phyloP scores from a whole-genome alignment of 2,797 vertebrate species.

The Cheirogaleus major region DNA sequence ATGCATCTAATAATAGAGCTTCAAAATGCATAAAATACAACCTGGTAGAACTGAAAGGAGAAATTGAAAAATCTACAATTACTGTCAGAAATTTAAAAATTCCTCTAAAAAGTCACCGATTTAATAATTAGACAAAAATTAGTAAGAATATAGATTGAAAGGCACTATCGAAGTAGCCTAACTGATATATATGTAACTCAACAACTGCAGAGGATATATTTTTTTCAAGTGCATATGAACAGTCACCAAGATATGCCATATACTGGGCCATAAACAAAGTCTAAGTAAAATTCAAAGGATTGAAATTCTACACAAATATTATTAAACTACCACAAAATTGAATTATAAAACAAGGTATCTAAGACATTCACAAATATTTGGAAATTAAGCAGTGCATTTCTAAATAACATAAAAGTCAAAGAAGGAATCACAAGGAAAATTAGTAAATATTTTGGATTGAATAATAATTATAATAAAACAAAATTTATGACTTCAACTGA shows the following conservation, averaged over 20 bases:
- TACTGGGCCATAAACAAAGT: neutral
- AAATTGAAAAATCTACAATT: neutral
- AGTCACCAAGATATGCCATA: neutral
- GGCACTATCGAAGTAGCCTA: neutral
- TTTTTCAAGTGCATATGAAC: neutral
- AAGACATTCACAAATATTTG: neutral
- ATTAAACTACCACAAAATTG: neutral
- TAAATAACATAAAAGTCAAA: neutral
- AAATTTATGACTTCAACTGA: neutral
- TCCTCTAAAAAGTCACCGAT: neutral
- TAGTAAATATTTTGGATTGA: neutral
- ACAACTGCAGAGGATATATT: neutral
- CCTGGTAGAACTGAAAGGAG: neutral
- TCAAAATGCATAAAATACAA: neutral
- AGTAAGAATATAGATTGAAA: conserved; percentile 2
- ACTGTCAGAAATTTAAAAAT: neutral
- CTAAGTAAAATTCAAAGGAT: neutral
- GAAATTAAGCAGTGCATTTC: neutral
- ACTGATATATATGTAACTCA: neutral
- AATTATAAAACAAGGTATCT: neutral
- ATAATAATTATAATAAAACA: neutral
- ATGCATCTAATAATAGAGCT: neutral
- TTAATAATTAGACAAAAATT: conserved; percentile 2
- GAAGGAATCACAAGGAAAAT: neutral
- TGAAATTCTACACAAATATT: neutral